Conservation (phyloP, 2,797 vertebrate species). For the Picus viridis region DNA sequence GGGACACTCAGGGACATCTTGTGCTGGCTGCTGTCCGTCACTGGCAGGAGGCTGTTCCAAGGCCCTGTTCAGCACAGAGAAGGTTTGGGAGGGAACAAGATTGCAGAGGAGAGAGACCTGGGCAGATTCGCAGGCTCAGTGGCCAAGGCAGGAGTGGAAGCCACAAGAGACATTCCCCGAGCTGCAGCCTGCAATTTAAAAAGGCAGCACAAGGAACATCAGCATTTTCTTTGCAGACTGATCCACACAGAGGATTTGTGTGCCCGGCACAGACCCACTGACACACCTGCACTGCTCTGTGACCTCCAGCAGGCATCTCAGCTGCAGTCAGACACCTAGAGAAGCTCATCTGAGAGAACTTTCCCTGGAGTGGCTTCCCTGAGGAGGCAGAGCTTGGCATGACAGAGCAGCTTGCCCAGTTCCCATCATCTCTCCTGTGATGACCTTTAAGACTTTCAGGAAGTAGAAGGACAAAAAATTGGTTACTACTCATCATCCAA, state of each 20-base stretch:
- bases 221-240: not conserved
- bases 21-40: not conserved
- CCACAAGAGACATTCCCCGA: not conserved
- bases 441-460: not conserved
- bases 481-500: too few relatives aligned
- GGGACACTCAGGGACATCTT: not conserved
- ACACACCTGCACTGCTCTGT: not conserved
- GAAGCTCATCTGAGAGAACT: not conserved
- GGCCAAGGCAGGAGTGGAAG: not conserved
- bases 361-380: not conserved
- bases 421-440: not conserved
- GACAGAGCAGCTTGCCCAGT: accelerated
- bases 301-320: not conserved
- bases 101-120: not conserved
- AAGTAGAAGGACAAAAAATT: not conserved
- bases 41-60: not conserved
- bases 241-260: not conserved
- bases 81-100: not conserved
- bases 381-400: not conserved
- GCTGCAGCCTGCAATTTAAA: not conserved
- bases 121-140: not conserved
- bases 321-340: not conserved
- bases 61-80: not conserved
- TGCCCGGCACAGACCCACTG: not conserved
- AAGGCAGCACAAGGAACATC: not conserved